phyloP scores from a whole-genome alignment of 2,113 vertebrate genomes.

The Macquaria ambigua region DNA sequence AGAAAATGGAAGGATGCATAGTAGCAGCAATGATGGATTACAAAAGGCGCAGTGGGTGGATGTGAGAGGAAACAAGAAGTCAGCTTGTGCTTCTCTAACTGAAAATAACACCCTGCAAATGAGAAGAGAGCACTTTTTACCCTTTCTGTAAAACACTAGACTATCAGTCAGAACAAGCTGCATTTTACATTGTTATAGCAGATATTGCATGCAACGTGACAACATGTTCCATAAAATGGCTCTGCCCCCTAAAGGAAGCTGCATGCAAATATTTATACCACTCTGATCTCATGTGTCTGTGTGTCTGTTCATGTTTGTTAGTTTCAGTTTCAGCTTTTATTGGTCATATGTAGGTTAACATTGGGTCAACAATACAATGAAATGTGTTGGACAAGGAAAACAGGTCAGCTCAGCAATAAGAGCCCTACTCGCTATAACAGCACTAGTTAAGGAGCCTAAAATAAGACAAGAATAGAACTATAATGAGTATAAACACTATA shows the following conservation, averaged over 20 bases:
- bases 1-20: constrained; percentile 15
- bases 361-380: too few species aligned
- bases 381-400: too few species aligned
- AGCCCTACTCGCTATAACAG: too few species aligned
- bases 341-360: too few species aligned
- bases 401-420: too few species aligned
- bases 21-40: constrained; percentile 21
- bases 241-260: background rate
- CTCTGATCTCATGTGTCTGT: background rate
- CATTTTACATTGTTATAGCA: background rate
- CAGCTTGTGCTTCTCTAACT: constrained; percentile 8
- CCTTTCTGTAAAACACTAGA: background rate
- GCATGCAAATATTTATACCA: background rate
- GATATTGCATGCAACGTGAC: background rate
- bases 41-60: constrained; percentile 53
- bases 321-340: too few species aligned
- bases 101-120: background rate
- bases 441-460: too few species aligned
- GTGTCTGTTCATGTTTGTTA: too few species aligned
- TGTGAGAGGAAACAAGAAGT: constrained; percentile 36
- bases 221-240: too few species aligned
- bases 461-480: too few species aligned
- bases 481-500: too few species aligned
- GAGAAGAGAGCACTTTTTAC: background rate
- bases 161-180: background rate